Evolutionary conservation across 2,888 invertebrate species (phyloP), one percentile per base, ranked within the genome.

Genomic region (Arenicola marina): DNA sequence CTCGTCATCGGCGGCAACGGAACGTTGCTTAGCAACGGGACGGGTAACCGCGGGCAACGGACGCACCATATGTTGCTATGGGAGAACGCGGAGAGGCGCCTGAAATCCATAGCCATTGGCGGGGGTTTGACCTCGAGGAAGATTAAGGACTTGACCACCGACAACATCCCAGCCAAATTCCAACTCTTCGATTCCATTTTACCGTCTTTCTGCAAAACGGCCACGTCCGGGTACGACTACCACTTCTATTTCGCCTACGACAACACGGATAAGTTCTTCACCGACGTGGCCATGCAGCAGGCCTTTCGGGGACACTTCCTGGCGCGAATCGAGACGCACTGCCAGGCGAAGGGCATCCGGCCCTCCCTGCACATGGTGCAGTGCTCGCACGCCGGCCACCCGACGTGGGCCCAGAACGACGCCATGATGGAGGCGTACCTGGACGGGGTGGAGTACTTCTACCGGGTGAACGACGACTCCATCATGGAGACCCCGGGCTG

Each of bases 341-440:
- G 65, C 55, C 61, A 34, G 1, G 11, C 29, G 0, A 43, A 51
- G 18, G 31, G 53, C 18, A 26, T 18, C 18, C 24, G 34, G 1
- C n/a, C n/a, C n/a, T 58, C 33, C 4, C 62, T 71, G 2, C 62
- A 66, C 28, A 51, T 72, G 18, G 61, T 71, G 3, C 33, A 62
- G 21, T 72, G 72, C 53, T 51, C 28, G 2, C 69, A 72, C 51
- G 32, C 26, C 11, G 56, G 60, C n/a, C 46, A 58, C 21, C 72
- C 72, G 15, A 66, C 71, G 26, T 72, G 72, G 72, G 69, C 72
- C 7, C 72, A 72, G 62, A 72, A 72, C 51, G 72, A 72, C 34
- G 72, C 72, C 46, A 70, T 71, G 70, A 63, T 70, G 51, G 67
- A 62, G 26, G 71, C 71, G 4, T 71, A 68, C 58, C 59, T 71